phyloP scores from a whole-genome alignment of 2,888 invertebrate genomes.

The Sycophila texana region DNA sequence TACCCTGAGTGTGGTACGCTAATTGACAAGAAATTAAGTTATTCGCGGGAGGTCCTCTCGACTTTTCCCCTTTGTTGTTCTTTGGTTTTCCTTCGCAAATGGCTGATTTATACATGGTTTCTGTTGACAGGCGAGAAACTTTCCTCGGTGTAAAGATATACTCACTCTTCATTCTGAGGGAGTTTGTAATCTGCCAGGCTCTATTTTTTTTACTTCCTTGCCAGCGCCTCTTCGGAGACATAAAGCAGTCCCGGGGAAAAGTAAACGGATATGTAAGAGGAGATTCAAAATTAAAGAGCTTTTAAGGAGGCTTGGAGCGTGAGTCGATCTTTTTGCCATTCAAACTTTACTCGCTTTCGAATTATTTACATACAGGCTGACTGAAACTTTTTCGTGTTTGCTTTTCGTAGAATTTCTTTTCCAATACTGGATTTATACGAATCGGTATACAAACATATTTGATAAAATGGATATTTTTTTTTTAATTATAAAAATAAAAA shows the following conservation, averaged over 20 bases:
- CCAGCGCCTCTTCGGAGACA: not conserved
- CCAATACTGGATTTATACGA: too few species aligned
- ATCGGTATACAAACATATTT: too few species aligned
- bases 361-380: not conserved
- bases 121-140: not conserved
- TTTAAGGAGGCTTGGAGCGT: constrained; percentile 1
- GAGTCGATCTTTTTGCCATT: not conserved
- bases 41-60: not conserved
- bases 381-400: too few species aligned
- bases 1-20: not conserved
- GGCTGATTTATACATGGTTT: not conserved
- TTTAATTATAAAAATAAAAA: too few species aligned
- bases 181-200: not conserved
- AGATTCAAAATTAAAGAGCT: constrained; percentile 24
- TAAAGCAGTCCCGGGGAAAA: not conserved
- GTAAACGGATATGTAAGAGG: not conserved
- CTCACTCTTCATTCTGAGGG: too few species aligned
- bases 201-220: not conserved
- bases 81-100: not conserved
- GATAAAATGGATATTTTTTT: too few species aligned
- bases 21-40: constrained; percentile 15
- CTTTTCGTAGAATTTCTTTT: too few species aligned
- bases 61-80: too few species aligned
- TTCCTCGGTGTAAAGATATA: not conserved
- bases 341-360: not conserved